Evolutionary conservation across 2,113 vertebrate species (phyloP).

Genomic region (Neodontobutis hainanensis): DNA sequence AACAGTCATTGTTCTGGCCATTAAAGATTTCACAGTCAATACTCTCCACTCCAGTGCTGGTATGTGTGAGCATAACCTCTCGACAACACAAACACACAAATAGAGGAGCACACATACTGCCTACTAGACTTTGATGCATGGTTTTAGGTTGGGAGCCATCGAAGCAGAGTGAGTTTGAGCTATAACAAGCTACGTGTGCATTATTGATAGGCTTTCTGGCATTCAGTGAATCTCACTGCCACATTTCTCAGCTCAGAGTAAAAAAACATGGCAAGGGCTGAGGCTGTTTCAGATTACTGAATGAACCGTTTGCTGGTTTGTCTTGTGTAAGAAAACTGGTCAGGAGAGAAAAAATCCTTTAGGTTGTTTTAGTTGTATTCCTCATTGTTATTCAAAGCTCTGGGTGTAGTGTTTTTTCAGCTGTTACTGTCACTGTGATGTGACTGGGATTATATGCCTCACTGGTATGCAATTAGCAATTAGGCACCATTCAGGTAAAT

Average conservation of each 20-base stretch:
- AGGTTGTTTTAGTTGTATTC: slow-evolving; percentile 2
- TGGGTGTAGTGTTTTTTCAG: slow-evolving; percentile 4
- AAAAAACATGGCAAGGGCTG: slow-evolving; percentile 18
- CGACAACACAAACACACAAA: slow-evolving; percentile 11
- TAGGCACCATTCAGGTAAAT: slow-evolving; percentile 59
- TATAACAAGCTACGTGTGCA: slow-evolving; percentile 71
- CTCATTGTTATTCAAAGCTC: slow-evolving; percentile 10
- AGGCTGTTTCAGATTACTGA: slow-evolving; percentile 34
- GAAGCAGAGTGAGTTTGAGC: slow-evolving; percentile 59
- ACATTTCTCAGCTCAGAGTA: slow-evolving; percentile 37
- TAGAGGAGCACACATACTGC: slow-evolving; percentile 15
- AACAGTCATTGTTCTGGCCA: slow-evolving; percentile 24
- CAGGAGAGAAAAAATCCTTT: slow-evolving; percentile 21
- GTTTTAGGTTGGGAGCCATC: slow-evolving; percentile 58
- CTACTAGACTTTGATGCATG: slow-evolving; percentile 56
- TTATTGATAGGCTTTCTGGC: slow-evolving; percentile 71
- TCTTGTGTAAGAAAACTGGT: slow-evolving; percentile 18
- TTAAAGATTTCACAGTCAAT: slow-evolving; percentile 46
- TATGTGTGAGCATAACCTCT: slow-evolving; percentile 7
- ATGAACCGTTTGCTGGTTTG: slow-evolving; percentile 27
- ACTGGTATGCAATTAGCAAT: slow-evolving; percentile 56
- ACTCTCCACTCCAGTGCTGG: slow-evolving; percentile 38
- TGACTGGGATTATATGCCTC: slow-evolving; percentile 27
- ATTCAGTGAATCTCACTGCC: slow-evolving; percentile 51
- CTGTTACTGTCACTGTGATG: slow-evolving; percentile 19